phyloP scores from a whole-genome alignment of 2,888 invertebrate genomes.

The Conops quadrifasciatus region DNA sequence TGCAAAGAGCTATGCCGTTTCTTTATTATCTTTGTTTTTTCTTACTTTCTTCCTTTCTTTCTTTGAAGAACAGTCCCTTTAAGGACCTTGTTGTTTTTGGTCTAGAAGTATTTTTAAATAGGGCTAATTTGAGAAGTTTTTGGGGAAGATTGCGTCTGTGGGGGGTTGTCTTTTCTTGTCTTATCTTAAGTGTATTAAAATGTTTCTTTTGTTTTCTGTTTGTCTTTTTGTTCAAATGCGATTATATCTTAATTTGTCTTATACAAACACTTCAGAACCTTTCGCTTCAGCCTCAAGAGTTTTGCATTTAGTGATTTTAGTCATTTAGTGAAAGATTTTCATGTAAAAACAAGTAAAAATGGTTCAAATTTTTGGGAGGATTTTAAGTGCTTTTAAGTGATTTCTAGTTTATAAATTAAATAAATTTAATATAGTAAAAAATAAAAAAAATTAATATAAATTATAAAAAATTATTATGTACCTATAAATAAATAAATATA shows the following conservation, averaged over 20 bases:
- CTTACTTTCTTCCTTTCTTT: background rate
- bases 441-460: too few species aligned
- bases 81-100: slow-evolving; percentile 12
- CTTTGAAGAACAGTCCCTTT: slow-evolving; percentile 13
- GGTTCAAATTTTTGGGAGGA: too few species aligned
- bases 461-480: too few species aligned
- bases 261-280: slow-evolving; percentile 7
- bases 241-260: slow-evolving; percentile 35
- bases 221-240: slow-evolving; percentile 30
- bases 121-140: slow-evolving; percentile 27
- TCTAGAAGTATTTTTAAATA: slow-evolving; percentile 25
- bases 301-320: too few species aligned
- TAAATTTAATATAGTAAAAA: too few species aligned
- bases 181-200: slow-evolving; percentile 33
- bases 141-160: background rate
- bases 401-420: too few species aligned
- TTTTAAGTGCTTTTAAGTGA: too few species aligned
- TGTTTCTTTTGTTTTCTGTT: slow-evolving; percentile 29
- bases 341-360: too few species aligned
- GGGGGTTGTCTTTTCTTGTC: background rate
- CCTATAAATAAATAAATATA: too few species aligned
- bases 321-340: too few species aligned
- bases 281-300: too few species aligned
- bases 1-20: background rate
- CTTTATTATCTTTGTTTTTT: background rate